Evolutionary conservation across 2,113 vertebrate genomes (phyloP).

Genomic region (Pseudorasbora parva): DNA sequence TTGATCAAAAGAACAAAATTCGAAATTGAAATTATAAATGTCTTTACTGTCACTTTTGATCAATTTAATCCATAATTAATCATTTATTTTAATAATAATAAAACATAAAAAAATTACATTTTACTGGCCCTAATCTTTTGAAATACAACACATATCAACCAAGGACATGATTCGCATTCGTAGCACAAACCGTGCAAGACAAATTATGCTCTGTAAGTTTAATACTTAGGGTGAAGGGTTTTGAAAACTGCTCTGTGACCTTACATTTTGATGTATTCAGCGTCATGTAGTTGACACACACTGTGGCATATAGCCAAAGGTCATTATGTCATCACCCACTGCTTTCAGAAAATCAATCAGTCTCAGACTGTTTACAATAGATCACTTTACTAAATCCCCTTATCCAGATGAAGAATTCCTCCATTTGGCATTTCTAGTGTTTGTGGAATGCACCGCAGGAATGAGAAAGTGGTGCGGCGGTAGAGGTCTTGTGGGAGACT

Average conservation of each 20-base stretch:
- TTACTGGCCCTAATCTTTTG: not conserved
- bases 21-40: not conserved
- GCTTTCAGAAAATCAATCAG: conserved; percentile 44
- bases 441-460: conserved; percentile 47
- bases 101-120: not conserved
- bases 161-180: not conserved
- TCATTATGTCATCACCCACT: conserved; percentile 27
- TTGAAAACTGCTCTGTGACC: conserved; percentile 30
- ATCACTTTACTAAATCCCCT: conserved; percentile 44
- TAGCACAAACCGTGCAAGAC: not conserved
- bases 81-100: not conserved
- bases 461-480: conserved; percentile 8
- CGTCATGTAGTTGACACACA: conserved; percentile 45
- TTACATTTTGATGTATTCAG: conserved; percentile 49
- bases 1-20: not conserved
- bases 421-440: conserved; percentile 45
- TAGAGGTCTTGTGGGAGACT: conserved; percentile 16
- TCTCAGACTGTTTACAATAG: conserved; percentile 40
- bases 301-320: conserved; percentile 37
- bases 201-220: not conserved
- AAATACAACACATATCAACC: no score
- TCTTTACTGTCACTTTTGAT: not conserved
- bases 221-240: not conserved
- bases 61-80: not conserved
- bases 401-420: conserved; percentile 25